Base-by-base conservation (phyloP, 2,113 vertebrate species). In the Atlantisia rogersi region DNA sequence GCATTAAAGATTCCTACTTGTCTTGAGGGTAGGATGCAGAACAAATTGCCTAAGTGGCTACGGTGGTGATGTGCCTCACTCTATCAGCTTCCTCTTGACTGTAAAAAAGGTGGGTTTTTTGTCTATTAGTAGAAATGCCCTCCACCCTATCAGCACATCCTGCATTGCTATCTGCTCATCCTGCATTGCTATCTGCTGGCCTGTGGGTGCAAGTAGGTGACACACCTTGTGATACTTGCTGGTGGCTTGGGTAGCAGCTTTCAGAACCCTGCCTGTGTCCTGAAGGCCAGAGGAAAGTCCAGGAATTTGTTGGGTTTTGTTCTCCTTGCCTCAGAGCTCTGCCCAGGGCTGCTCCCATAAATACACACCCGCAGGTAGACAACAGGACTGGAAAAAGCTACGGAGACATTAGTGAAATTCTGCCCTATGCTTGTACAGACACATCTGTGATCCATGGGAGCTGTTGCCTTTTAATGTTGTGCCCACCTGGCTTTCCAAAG, bases 401-500 rank as follows among this genome's bases (percentile, higher is more conserved):
- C n/a, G 17, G 73, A 73, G 48, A 68, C 0, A 0, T 50, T 21
- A 50, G 18, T 44, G 26, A 74, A 68, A 63, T 56, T 67, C n/a
- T 32, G 25, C n/a, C 21, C 9, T 50, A 3, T 18, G 35, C 22
- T 42, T 58, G 31, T 32, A 28, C 0, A 0, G 55, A 8, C 35
- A 11, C 7, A 10, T 3, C 35, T 63, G 20, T 15, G 50, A 64
- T 59, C 29, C n/a, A 28, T 21, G 39, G 55, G 74, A 80, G 42
- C 48, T 63, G 60, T 31, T 42, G 20, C 26, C 42, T 52, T 4
- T 63, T 88, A 88, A 55, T 12, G 22, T 56, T 67, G n/a, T 65
- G 29, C 44, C 52, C 58, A 88, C 24, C 32, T 21, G 24, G 10
- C 32, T 75, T 46, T 74, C 42, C n/a, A 63, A 75, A 40, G 3